Evolutionary conservation across 2,888 invertebrate genomes (phyloP), one percentile per base, ranked within the genome.

Genomic region (Platycheirus rosarum): DNA sequence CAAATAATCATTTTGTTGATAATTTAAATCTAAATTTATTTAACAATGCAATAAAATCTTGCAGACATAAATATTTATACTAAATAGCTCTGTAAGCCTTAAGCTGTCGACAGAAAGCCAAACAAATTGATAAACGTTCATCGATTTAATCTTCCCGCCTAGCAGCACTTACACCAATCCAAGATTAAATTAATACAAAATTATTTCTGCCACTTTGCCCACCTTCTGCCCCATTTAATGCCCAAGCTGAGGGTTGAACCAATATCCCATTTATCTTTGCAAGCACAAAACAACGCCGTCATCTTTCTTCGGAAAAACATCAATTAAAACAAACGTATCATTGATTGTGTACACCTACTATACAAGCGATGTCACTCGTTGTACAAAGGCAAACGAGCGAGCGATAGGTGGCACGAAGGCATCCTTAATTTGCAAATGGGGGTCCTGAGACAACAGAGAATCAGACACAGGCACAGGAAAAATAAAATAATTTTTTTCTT

Each of bases 301-400:
- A 82, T 82, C 68, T 68, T 77, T 71, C 66, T 57, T 55, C 68
- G 71, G 44, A 29, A 63, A 71, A 82, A 77, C 77, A 77, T 77
- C 76, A 82, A 82, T 82, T 82, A 77, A n/a, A 82, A 63, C 46
- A 20, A 71, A 73, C 49, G 57, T 70, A 70, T 80, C 76, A 80
- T 76, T 76, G 80, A 80, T 80, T 76, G 80, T 71, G 53, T 80
- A 60, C 51, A 60, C 29, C 57, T 40, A 55, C 37, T 57, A n/a
- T 51, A 65, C 57, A 48, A 57, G 74, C 42, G 44, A 62, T 70
- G 78, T 69, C 42, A 42, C 44, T 60, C 42, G 60, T 32, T 44
- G 32, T 69, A 55, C 48, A 69, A 40, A 57, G 23, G 9, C 79
- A 79, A 4, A 32, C 29, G 29, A 69, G 70, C 69, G 60, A 51